Evolutionary conservation across 2,888 invertebrate genomes (phyloP), one percentile per base, ranked within the genome.

Genomic region (Amphiduros pacificus): DNA sequence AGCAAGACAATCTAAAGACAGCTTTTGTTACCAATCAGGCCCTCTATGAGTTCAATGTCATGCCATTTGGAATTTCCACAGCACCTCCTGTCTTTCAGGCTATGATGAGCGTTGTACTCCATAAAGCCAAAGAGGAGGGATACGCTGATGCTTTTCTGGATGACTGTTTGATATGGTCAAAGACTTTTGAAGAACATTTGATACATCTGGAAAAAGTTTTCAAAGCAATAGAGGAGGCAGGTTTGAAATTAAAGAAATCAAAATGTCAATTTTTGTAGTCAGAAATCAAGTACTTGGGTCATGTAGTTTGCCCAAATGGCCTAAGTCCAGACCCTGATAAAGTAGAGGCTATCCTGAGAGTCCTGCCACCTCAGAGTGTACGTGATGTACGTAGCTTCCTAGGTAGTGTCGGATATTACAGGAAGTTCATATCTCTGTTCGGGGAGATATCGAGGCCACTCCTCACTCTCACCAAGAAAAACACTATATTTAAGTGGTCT

Each of bases 41-140:
- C 3, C 57, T 57, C 3, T 65, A 44, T 54, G 24, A 67, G 40
- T 65, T 67, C 32, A 26, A 26, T 11, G 2, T 27, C 1, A 55
- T 67, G 49, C 62, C 56, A 17, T 66, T 68, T 50, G 66, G 66
- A 9, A 27, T 65, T 9, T 14, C 28, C 9, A 67, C 62, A 40
- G 60, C 62, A 14, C n/a, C n/a, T n/a, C 53, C 61, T 2, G 40
- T 24, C 2, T 67, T 66, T 44, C 60, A 56, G 31, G 26, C 52
- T 1, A 40, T 59, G 9, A 66, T 67, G 63, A 48, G 55, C 14
- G 28, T 6, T 5, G 29, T 60, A 17, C 5, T 61, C 11, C n/a
- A n/a, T n/a, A n/a, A n/a, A n/a, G n/a, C n/a, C n/a, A n/a, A n/a
- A n/a, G n/a, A n/a, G n/a, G n/a, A n/a, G n/a, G n/a, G n/a, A n/a